Conservation (phyloP, 92 coral and sea anemone species). For the Pocillopora grandis region DNA sequence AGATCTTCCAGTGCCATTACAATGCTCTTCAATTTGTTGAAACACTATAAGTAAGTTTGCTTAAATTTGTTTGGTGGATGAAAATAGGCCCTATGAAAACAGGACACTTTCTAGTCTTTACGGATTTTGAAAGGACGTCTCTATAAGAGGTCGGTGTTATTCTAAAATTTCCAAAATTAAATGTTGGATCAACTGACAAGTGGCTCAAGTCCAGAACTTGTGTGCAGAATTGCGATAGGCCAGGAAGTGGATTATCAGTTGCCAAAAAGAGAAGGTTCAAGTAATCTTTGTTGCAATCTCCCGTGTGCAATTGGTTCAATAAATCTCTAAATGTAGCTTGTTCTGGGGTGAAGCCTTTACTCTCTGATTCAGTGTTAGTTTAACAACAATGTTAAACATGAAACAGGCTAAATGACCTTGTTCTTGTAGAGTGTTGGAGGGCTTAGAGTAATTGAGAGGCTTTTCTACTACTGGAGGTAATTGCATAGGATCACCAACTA, state of each 20-base stretch:
- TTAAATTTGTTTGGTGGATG: conserved; percentile 20
- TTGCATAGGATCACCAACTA: no score
- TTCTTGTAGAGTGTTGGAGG: no score
- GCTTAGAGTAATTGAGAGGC: no score
- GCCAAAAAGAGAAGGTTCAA: conserved; percentile 15
- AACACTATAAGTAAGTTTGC: conserved; percentile 12
- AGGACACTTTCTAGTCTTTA: conserved; percentile 37
- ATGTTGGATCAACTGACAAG: conserved; percentile 62
- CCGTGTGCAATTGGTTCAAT: no score
- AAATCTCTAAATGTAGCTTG: no score
- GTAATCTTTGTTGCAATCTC: no score
- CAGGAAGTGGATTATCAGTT: conserved; percentile 39
- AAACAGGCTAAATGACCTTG: no score
- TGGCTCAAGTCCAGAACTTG: conserved; percentile 34
- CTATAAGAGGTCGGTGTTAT: conserved; percentile 52
- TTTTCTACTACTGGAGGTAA: no score
- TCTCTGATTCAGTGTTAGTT: no score
- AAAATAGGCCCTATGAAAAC: conserved; percentile 40
- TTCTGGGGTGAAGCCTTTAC: no score
- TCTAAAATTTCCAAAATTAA: conserved; percentile 54
- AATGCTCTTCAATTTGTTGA: neutral
- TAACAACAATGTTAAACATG: no score
- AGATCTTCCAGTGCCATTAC: neutral
- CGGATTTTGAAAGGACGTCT: conserved; percentile 35
- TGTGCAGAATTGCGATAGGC: conserved; percentile 38